Evolutionary conservation across 1,140 invertebrate genomes (phyloP).

Genomic region (Macrostomum lignano): DNA sequence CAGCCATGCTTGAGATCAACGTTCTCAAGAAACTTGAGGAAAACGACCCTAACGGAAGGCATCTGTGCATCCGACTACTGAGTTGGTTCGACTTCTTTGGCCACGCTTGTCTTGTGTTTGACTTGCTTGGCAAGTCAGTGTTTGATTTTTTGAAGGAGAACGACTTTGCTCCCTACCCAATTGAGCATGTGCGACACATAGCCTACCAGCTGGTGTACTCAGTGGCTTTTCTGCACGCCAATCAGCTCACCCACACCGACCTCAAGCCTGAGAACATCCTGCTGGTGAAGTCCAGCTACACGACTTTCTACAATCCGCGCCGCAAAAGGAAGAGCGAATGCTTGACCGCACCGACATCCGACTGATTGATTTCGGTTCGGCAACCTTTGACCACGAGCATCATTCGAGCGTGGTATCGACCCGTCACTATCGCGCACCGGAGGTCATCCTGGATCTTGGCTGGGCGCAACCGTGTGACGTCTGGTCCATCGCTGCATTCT

Average conservation of each 20-base stretch:
- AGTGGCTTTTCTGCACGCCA: conserved; percentile 87
- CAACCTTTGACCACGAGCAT: conserved; percentile 98
- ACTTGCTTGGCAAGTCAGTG: conserved; percentile 89
- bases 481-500: conserved; percentile 98
- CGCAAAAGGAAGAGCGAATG: conserved; percentile 44
- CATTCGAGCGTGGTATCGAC: conserved; percentile 97
- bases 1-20: conserved; percentile 92
- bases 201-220: conserved; percentile 83
- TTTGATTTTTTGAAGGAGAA: conserved; percentile 99
- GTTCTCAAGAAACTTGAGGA: conserved; percentile 80
- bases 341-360: conserved; percentile 72
- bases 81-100: conserved; percentile 98
- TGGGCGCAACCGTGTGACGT: conserved; percentile 97
- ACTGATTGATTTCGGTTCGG: conserved; percentile 94
- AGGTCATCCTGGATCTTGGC: conserved; percentile 86
- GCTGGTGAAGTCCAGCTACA: conserved; percentile 78
- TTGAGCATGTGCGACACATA: conserved; percentile 88
- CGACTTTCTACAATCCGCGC: conserved; percentile 50
- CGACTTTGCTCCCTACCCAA: conserved; percentile 80
- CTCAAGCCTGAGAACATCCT: conserved; percentile 96
- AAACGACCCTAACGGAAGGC: conserved; percentile 66
- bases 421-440: conserved; percentile 84
- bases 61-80: conserved; percentile 84
- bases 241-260: conserved; percentile 91
- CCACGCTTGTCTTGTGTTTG: conserved; percentile 94